Percentiles rank a stretch among this genome's conserved stretches.
Conservation (phyloP, 1,140 invertebrate genomes). For the Brachionus asplanchnoidis region DNA sequence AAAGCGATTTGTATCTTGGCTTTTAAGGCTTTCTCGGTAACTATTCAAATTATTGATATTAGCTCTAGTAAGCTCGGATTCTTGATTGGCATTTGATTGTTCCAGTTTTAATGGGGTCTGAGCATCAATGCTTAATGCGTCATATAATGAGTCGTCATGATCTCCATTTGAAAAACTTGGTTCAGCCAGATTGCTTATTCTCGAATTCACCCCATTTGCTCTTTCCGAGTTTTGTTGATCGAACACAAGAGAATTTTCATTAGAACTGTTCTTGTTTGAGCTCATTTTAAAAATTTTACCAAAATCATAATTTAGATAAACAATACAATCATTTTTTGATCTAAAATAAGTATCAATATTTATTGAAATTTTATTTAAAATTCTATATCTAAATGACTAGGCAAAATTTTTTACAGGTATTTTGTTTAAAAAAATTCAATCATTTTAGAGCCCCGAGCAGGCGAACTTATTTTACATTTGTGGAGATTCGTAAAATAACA, state of each 20-base stretch:
- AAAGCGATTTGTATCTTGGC: conserved; percentile 16
- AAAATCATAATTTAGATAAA: conserved; percentile 6
- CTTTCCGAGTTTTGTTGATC: not conserved
- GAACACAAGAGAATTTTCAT: not conserved
- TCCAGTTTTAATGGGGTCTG: conserved; percentile 18
- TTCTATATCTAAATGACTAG: not conserved
- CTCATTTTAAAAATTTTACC: not conserved
- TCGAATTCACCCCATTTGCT: not conserved
- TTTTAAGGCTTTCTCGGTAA: not conserved
- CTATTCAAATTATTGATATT: not conserved
- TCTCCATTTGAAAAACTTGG: conserved; percentile 12
- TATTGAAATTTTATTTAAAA: not conserved
- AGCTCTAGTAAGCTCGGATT: not conserved
- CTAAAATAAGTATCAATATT: not conserved
- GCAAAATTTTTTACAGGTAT: not conserved
- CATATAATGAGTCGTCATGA: conserved; percentile 28
- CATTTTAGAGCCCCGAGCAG: not conserved
- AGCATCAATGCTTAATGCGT: conserved; percentile 9
- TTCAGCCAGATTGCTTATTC: not conserved
- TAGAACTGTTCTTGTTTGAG: not conserved
- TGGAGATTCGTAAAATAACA: not conserved
- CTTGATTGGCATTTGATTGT: not conserved
- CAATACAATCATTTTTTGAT: not conserved
- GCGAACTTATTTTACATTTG: not conserved
- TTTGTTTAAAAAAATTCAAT: not conserved